A percentile compares a stretch with the other conserved stretches of the same genome.
Conservation (phyloP, 2,113 vertebrate genomes). For the Sialia sialis region DNA sequence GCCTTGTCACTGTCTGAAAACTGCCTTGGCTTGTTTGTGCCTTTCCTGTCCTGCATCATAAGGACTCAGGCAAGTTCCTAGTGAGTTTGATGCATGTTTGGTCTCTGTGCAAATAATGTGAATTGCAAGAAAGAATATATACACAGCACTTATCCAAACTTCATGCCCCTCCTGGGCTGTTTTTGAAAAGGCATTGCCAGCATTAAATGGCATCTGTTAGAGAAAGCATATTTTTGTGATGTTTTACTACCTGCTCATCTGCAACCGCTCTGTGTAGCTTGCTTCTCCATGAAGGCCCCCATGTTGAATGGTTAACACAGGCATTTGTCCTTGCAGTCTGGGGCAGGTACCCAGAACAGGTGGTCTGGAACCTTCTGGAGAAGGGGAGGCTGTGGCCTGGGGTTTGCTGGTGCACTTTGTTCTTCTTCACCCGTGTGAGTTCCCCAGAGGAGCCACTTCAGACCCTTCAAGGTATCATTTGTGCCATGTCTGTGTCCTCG, state of each 20-base stretch:
- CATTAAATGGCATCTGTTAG: background rate
- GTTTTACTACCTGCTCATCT: background rate
- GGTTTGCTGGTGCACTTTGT: background rate
- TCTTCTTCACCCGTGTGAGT: background rate
- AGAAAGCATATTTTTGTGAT: background rate
- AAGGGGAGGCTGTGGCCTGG: background rate
- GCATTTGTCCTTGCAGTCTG: background rate
- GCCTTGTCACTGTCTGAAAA: background rate
- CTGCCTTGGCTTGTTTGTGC: background rate
- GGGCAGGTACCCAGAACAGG: background rate
- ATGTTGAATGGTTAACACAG: background rate
- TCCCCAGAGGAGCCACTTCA: background rate
- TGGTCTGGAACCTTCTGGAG: background rate
- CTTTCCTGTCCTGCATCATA: background rate
- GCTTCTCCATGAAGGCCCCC: background rate
- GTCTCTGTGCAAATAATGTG: background rate
- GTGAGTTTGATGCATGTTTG: background rate
- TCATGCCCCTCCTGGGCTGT: background rate
- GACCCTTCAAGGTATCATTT: background rate
- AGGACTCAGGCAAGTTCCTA: background rate
- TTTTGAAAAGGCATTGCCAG: background rate
- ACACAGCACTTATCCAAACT: background rate
- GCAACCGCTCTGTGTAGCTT: background rate
- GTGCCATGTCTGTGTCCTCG: accelerated
- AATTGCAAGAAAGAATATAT: background rate